Conservation (phyloP, 1,140 invertebrate genomes). For the Brevipalpus yothersi region DNA sequence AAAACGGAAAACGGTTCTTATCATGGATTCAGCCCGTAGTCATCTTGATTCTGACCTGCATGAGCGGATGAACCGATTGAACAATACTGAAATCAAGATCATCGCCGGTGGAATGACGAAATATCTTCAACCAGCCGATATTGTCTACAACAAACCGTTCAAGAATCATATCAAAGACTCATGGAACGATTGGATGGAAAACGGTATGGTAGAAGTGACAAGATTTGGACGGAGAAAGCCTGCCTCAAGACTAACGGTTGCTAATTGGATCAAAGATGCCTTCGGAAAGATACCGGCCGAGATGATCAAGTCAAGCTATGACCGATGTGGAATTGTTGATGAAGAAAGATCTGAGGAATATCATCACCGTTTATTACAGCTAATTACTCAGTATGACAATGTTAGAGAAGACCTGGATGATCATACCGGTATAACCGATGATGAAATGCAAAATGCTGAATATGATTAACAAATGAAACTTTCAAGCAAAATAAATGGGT, state of each 20-base stretch:
- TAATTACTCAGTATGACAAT: neutral
- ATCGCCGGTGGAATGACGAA: slow-evolving; percentile 4
- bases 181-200: slow-evolving; percentile 14
- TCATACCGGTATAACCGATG: neutral
- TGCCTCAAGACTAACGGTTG: neutral
- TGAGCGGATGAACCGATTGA: neutral
- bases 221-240: neutral
- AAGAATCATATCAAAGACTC: slow-evolving; percentile 12
- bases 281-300: neutral
- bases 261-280: neutral
- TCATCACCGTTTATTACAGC: neutral
- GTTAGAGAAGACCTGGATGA: neutral
- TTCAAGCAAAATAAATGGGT: neutral
- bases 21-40: neutral
- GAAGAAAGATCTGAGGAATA: neutral
- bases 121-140: slow-evolving; percentile 16
- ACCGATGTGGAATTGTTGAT: neutral
- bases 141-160: slow-evolving; percentile 16
- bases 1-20: neutral
- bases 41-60: neutral
- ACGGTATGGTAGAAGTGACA: neutral
- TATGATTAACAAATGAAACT: too few species aligned
- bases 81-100: slow-evolving; percentile 2
- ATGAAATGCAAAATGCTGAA: too few species aligned
- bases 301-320: neutral